A percentile compares a stretch with the other conserved stretches of the same genome.
Evolutionary conservation across 2,888 invertebrate species (phyloP).

Genomic region (Dasypogon diadema): DNA sequence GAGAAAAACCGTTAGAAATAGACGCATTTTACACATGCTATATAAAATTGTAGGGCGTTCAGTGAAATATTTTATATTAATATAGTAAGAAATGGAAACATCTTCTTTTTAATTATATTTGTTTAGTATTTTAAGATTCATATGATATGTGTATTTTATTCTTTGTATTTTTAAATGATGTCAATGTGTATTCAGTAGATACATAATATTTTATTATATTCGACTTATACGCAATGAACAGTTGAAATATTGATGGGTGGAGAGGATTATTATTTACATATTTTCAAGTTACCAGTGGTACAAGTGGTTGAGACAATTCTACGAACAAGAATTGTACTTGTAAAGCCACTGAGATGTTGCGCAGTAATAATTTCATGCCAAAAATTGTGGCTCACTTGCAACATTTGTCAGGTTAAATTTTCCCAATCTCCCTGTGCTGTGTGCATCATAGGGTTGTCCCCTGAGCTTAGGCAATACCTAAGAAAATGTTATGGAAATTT

Average conservation of each 20-base stretch:
- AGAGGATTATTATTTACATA: too few species aligned
- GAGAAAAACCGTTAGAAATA: conserved; percentile 19
- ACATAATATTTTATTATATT: neutral
- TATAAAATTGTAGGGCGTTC: conserved; percentile 36
- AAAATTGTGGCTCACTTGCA: too few species aligned
- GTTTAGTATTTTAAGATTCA: conserved; percentile 22
- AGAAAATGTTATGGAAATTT: too few species aligned
- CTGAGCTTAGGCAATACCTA: too few species aligned
- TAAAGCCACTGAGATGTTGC: too few species aligned
- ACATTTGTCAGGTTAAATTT: too few species aligned
- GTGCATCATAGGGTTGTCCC: too few species aligned
- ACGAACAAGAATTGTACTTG: too few species aligned
- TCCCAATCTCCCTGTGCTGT: too few species aligned
- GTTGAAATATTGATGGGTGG: neutral
- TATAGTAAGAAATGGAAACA: conserved; percentile 25
- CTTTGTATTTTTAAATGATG: conserved; percentile 8
- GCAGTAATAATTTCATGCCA: too few species aligned
- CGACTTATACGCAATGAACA: neutral
- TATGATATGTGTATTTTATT: conserved; percentile 26
- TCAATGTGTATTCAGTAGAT: neutral
- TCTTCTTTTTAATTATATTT: conserved; percentile 33
- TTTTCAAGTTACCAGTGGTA: too few species aligned
- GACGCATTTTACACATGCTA: conserved; percentile 38
- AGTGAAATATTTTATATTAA: conserved; percentile 33
- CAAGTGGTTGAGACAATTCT: too few species aligned